Evolutionary conservation across 2,113 vertebrate species (phyloP), one percentile per base, ranked within the genome.

Genomic region (Indicator maculatus): DNA sequence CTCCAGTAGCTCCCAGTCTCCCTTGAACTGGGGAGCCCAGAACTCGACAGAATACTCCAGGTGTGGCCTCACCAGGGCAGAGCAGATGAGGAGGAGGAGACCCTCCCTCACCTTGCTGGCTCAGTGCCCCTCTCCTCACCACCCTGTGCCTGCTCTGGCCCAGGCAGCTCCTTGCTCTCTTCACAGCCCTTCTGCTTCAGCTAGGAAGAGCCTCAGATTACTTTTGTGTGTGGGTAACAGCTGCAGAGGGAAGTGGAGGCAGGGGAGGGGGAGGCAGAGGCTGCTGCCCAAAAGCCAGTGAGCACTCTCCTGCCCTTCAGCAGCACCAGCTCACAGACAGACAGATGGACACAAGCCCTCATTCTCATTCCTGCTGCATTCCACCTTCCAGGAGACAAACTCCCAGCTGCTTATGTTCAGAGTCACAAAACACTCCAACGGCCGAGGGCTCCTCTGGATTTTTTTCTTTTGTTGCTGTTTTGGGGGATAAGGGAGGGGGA

Each of bases 141-240:
- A 23, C 16, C 13, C 45, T 1, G 20, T 0, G 30, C 45, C n/a
- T 7, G 2, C 63, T 2, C 19, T 9, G 24, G 21, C 11, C 38
- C 59, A 4, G 38, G 65, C 44, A 88, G 53, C 81, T 23, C 65
- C 74, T 28, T 9, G 0, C 26, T 39, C 71, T 14, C 77, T 4
- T 60, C 39, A 2, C 56, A 15, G 4, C 56, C 63, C 30, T 45
- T 17, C 45, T 44, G 41, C 41, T 55, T 21, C 86, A 71, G 36
- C 58, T 12, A 27, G 61, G 10, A 45, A 72, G 38, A 52, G 15
- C 59, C 71, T 53, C 79, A 3, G 4, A 8, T 44, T 8, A 26
- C n/a, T 59, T 26, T 1, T 3, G 28, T 5, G 41, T 5, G 15
- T 1, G 11, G 17, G 0, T 2, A 56, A 13, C 30, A 55, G 76